Base-by-base conservation (phyloP, 1,140 invertebrate genomes). In the Brachionus paranguensis region DNA sequence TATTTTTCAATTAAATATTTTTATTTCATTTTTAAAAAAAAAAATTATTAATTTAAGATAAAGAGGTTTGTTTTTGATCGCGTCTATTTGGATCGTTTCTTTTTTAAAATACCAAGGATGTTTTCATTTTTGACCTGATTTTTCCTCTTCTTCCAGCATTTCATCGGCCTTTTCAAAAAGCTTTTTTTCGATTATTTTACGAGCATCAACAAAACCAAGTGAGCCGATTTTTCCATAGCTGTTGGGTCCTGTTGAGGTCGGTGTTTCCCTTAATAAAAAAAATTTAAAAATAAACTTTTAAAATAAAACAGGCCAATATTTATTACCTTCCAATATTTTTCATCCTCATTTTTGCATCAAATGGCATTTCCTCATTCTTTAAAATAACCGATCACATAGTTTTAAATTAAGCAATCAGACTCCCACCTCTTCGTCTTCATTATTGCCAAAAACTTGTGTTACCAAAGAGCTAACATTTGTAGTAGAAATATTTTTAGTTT, bases 291-390 rank as follows among this genome's bases (percentile, higher is more conserved):
- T 47, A 7, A 11, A 11, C 43, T 45, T 45, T 45, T 3, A 29
- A 29, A 45, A 45, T 45, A 45, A 45, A 45, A 12, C 0, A 11
- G 7, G 43, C 43, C 7, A 55, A 55, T 14, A 37, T 17, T 72
- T 14, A 37, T 17, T 72, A 72, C 68, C 72, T 11, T 24, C 72
- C 72, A 27, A 76, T 27, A 50, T 76, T 76, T 50, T 17, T 50
- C 72, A 76, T 76, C 43, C 17, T 47, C 14, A 76, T 76, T 53
- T 76, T 76, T 1, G 72, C 72, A 14, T 76, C 17, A 4, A 76
- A 27, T 20, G 72, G 72, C 43, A 76, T 76, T 50, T 76, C 72
- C 27, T 76, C 72, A n/a, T n/a, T 76, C 72, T 45, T 29, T 43
- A 74, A 45, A 5, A 45, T 20, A 74, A 74, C 8, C 1, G 10